phyloP scores from a whole-genome alignment of 2,113 vertebrate genomes.

The Poeciliopsis prolifica region DNA sequence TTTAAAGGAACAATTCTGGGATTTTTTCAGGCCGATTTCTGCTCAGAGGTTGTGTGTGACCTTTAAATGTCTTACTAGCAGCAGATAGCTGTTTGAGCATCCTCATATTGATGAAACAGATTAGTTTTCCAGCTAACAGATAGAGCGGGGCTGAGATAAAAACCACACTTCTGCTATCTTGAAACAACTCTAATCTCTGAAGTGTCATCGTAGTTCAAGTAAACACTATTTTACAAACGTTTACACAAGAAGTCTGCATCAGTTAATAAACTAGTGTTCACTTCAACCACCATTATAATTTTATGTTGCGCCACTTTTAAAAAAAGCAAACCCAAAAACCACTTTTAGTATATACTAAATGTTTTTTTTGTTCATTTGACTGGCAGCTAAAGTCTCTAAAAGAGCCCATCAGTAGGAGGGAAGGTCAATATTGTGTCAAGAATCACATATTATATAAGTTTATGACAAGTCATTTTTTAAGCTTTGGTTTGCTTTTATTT shows the following conservation, averaged over 20 bases:
- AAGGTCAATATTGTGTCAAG: background rate
- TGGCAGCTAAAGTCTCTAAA: background rate
- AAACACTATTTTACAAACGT: slow-evolving; percentile 1
- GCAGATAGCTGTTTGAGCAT: background rate
- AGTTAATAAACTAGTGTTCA: background rate
- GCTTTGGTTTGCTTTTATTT: background rate
- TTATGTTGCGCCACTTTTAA: background rate
- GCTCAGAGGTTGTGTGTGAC: background rate
- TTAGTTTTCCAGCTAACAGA: background rate
- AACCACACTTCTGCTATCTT: background rate
- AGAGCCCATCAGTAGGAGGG: background rate
- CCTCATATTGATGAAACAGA: background rate
- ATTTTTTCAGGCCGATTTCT: background rate
- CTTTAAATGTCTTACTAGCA: background rate
- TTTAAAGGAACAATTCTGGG: background rate
- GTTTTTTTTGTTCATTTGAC: background rate
- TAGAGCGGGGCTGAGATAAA: background rate
- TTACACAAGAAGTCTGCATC: background rate
- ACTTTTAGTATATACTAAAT: background rate
- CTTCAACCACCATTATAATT: background rate
- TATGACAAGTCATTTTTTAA: background rate
- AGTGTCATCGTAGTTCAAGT: background rate
- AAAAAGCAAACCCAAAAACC: background rate
- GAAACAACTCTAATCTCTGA: background rate
- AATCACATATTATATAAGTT: background rate